Conservation (phyloP, 2,113 vertebrate species). For the Rhagologus leucostigma region DNA sequence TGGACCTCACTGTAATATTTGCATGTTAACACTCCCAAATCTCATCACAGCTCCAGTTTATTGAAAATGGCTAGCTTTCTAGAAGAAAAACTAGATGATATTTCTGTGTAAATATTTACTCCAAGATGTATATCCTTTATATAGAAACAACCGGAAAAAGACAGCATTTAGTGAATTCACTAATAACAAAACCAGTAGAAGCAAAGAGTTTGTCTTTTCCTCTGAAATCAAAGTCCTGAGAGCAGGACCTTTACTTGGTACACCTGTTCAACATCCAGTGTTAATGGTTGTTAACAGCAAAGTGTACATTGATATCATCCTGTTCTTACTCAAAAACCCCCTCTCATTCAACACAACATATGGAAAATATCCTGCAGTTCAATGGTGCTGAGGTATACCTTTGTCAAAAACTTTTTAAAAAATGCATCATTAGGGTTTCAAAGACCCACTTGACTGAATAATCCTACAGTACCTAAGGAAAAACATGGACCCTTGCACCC, state of each 20-base stretch:
- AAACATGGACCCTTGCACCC: neutral
- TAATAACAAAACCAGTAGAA: neutral
- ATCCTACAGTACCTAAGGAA: neutral
- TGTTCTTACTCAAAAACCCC: neutral
- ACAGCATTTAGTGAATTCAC: neutral
- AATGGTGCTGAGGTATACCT: neutral
- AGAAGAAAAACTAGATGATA: neutral
- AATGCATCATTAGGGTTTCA: neutral
- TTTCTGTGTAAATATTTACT: neutral
- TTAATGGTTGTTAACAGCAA: neutral
- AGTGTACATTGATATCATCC: neutral
- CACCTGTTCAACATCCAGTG: neutral
- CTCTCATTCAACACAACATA: neutral
- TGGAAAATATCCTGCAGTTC: neutral
- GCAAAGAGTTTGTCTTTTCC: neutral
- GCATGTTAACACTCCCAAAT: neutral
- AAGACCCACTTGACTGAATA: neutral
- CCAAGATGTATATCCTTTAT: neutral
- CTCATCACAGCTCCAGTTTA: neutral
- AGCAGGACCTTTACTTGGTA: neutral
- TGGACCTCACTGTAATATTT: neutral
- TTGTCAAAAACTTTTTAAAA: neutral
- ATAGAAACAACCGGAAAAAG: neutral
- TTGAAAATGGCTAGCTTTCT: neutral
- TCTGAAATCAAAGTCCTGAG: neutral